These are phyloP conservation scores for Pseudococcus longispinus DNA, from an alignment of 2,888 invertebrate species.

Conservation along the genomic window DNA sequence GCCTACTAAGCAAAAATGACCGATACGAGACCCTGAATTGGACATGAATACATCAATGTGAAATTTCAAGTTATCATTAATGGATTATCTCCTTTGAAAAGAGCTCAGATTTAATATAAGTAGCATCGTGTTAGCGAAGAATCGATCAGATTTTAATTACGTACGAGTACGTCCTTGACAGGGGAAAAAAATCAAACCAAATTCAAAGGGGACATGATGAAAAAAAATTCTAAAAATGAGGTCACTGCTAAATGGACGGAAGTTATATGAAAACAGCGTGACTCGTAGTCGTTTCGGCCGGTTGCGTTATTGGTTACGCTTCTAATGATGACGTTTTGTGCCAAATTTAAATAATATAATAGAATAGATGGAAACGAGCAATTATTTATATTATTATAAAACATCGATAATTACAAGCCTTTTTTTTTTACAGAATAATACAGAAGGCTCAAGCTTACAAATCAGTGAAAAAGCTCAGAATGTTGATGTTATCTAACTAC, in stretches of 20 bases:
- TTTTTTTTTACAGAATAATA: not conserved
- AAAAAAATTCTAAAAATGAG: not conserved
- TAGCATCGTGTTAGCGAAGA: no score
- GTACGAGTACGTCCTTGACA: not conserved
- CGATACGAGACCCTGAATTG: not conserved
- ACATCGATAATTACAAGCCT: not conserved
- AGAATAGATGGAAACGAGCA: not conserved
- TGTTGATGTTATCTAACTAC: not conserved
- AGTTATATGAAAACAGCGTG: slow-evolving; percentile 28
- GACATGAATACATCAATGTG: no score
- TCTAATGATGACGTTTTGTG: slow-evolving; percentile 20
- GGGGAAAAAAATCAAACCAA: not conserved
- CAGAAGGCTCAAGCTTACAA: not conserved
- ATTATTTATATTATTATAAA: not conserved
- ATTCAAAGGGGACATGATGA: not conserved
- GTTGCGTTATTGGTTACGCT: slow-evolving; percentile 36
- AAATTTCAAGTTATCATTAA: no score
- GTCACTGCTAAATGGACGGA: slow-evolving; percentile 20
- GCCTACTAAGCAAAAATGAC: not conserved
- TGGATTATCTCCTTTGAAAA: no score
- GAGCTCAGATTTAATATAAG: no score
- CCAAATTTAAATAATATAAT: slow-evolving; percentile 12
- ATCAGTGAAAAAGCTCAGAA: not conserved
- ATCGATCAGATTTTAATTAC: no score
- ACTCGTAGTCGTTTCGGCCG: slow-evolving; percentile 49